Evolutionary conservation across 2,797 vertebrate genomes (phyloP), one percentile per base, ranked within the genome.

Genomic region (Cuculus canorus): DNA sequence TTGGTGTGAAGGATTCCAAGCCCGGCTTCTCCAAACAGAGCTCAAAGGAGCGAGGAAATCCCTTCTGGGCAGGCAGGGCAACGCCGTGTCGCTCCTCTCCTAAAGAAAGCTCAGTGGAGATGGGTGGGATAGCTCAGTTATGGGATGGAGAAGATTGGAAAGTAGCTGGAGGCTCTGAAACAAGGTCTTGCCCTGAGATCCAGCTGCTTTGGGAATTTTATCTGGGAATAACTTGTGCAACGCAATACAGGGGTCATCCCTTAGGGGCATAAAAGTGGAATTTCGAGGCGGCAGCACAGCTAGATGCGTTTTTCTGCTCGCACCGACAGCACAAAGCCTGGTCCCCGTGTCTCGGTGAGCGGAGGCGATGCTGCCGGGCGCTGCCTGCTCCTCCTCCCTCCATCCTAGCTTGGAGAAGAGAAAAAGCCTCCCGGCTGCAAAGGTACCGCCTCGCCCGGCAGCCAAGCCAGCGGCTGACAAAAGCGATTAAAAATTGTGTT

Each of bases 141-240:
- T 22, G 53, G 85, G 56, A 59, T 11, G 30, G 28, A 56, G 64
- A 73, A 65, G 7, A 17, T 35, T 45, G 32, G 45, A 27, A 76
- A 71, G 30, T 11, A 54, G 16, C 37, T 45, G 75, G 53, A 84
- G 35, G 14, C 15, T 12, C 64, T 2, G 8, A 15, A 39, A 16
- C 0, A 4, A 53, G 75, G 19, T 10, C 25, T 28, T 33, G 35
- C n/a, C 54, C 39, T 3, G 0, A 19, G 35, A 5, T 9, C 9
- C 22, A 24, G 30, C 54, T 23, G 25, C 30, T 71, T 4, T 3
- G 43, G 25, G 56, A 23, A 4, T 32, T 87, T 68, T 37, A 9
- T 7, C 37, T 3, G 8, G 35, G 33, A 13, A 25, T 3, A 2
- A 14, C 33, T 47, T 1, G 0, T 11, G 48, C 57, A 59, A 28